Evolutionary conservation across 64 coral and sea anemone species (phyloP).

Genomic region (Cladopsammia gracilis): DNA sequence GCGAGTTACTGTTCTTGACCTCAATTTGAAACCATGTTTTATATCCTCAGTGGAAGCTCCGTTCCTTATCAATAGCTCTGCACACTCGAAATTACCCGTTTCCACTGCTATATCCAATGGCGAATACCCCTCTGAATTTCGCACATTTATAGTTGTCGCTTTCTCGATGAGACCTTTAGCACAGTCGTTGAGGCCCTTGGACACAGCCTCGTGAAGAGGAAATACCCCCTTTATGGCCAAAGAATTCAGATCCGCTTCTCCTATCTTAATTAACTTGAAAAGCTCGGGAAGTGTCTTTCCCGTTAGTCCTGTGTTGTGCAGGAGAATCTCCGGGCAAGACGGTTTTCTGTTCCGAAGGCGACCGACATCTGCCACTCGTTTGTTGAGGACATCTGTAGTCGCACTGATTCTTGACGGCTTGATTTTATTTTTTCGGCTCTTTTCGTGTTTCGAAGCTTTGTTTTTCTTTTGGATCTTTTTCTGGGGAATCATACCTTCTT

Average conservation of each 20-base stretch:
- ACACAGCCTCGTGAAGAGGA: constrained; percentile 74
- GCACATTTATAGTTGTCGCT: constrained; percentile 56
- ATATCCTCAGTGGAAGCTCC: constrained; percentile 74
- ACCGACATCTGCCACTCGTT: constrained; percentile 7
- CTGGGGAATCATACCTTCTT: constrained; percentile 13
- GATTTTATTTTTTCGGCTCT: constrained; percentile 12
- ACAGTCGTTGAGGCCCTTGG: constrained; percentile 52
- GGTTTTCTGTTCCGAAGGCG: constrained; percentile 66
- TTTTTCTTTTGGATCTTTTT: constrained; percentile 33
- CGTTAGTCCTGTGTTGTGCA: constrained; percentile 58
- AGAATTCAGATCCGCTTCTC: constrained; percentile 70
- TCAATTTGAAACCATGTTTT: constrained; percentile 53
- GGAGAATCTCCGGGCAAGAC: constrained; percentile 79
- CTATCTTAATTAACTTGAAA: constrained; percentile 77
- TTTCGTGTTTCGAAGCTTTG: constrained; percentile 18
- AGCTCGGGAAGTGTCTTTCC: constrained; percentile 71
- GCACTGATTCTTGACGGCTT: constrained; percentile 6
- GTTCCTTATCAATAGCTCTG: constrained; percentile 73
- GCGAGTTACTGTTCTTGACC: constrained; percentile 30
- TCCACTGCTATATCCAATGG: constrained; percentile 70
- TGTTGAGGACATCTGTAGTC: background rate
- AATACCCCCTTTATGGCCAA: constrained; percentile 66
- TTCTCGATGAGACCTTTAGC: constrained; percentile 52
- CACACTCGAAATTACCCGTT: constrained; percentile 82
- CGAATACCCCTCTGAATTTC: constrained; percentile 57